These are phyloP conservation scores for Sarcophilus harrisii DNA, from an alignment of 2,797 vertebrate genomes.

Conservation along the genomic window DNA sequence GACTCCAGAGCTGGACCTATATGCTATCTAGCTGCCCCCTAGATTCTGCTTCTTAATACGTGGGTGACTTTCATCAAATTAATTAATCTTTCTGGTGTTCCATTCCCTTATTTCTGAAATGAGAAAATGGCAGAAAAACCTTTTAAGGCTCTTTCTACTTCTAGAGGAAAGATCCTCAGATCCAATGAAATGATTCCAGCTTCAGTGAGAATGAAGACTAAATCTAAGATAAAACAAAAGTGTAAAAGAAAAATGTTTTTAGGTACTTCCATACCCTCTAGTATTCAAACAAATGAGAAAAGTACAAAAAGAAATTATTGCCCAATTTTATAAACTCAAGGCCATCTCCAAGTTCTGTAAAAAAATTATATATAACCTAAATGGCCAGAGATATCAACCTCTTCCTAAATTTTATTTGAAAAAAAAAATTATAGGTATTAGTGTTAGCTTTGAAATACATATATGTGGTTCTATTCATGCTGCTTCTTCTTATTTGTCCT, in stretches of 20 bases:
- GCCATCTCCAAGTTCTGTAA: conserved; percentile 30
- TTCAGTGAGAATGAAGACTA: conserved; percentile 2
- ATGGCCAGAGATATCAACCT: conserved; percentile 64
- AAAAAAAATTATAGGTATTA: conserved; percentile 71
- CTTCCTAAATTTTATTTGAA: conserved; percentile 65
- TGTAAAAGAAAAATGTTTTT: conserved; percentile 11
- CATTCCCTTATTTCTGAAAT: neutral
- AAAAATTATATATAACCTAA: conserved; percentile 56
- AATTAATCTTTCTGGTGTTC: neutral
- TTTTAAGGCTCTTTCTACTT: neutral
- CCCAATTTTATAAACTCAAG: conserved; percentile 50
- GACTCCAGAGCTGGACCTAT: too few relatives aligned
- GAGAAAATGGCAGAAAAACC: neutral
- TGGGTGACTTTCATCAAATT: neutral
- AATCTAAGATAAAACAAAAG: neutral
- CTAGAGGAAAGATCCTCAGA: neutral
- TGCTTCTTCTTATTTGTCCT: too few relatives aligned
- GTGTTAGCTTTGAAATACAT: conserved; percentile 61
- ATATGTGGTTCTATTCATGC: conserved; percentile 43
- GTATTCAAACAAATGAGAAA: conserved; percentile 12
- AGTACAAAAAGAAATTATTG: conserved; percentile 8
- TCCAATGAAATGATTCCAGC: neutral
- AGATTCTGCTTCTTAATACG: neutral
- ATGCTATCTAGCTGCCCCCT: too few relatives aligned
- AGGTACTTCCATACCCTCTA: neutral